Conservation (phyloP, 2,888 invertebrate genomes). For the Pyrrhosoma nymphula region DNA sequence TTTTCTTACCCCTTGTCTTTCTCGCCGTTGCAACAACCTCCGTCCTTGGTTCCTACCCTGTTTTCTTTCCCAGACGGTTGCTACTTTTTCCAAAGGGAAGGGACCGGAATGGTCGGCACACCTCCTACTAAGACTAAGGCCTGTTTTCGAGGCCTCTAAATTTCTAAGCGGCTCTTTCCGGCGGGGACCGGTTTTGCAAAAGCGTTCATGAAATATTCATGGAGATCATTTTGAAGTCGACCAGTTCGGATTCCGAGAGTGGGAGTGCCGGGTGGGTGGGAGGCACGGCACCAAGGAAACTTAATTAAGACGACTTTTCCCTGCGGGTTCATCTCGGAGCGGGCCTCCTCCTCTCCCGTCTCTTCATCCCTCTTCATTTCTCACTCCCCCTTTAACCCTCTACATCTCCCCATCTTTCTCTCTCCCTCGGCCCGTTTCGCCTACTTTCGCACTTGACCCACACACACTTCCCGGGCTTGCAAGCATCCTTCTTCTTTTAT, state of each 20-base stretch:
- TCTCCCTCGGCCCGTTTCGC: not conserved
- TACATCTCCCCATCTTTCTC: not conserved
- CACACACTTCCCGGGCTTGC: no score
- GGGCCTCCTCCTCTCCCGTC: not conserved
- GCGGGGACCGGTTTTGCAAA: constrained; percentile 28
- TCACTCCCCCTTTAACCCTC: not conserved
- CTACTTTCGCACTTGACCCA: no score
- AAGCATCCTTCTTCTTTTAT: no score
- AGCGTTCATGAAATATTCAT: constrained; percentile 66
- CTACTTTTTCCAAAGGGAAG: not conserved
- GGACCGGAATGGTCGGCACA: not conserved
- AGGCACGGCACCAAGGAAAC: constrained; percentile 28
- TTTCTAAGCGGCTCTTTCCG: constrained; percentile 38
- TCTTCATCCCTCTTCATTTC: not conserved
- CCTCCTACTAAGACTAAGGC: not conserved
- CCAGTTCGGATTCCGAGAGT: constrained; percentile 51
- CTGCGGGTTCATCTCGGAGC: constrained; percentile 17
- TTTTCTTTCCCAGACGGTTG: not conserved
- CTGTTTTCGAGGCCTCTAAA: constrained; percentile 37
- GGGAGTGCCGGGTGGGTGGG: not conserved
- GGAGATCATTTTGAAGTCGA: constrained; percentile 63
- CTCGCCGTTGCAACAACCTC: no score
- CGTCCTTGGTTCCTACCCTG: no score
- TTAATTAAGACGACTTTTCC: constrained; percentile 66
- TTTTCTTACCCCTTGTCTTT: no score